phyloP scores from a whole-genome alignment of 2,113 vertebrate species.

The Ariopsis seemanni region DNA sequence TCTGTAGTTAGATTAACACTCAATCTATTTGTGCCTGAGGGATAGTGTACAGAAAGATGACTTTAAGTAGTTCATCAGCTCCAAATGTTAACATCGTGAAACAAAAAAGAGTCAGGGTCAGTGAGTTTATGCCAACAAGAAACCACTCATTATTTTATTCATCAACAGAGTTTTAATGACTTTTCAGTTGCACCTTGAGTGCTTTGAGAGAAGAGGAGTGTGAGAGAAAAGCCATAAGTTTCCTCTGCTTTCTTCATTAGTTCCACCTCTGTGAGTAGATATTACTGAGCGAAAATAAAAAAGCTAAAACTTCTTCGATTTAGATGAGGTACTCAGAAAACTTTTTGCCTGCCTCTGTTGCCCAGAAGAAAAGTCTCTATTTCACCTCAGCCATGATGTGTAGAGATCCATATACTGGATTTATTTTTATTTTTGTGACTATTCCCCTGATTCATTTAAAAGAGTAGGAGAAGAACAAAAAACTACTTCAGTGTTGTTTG shows the following conservation, averaged over 20 bases:
- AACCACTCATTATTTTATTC: background rate
- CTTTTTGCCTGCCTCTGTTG: background rate
- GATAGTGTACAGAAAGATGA: background rate
- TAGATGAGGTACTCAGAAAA: conserved; percentile 47
- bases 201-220: conserved; percentile 11
- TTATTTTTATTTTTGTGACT: background rate
- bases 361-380: background rate
- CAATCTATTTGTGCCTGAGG: background rate
- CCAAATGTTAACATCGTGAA: conserved; percentile 7
- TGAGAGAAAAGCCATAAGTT: conserved; percentile 33
- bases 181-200: conserved; percentile 22
- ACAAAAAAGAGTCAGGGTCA: background rate
- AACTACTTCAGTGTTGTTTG: background rate
- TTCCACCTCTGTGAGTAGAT: conserved; percentile 51
- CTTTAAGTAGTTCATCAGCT: background rate
- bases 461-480: background rate
- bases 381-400: background rate
- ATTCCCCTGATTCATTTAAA: background rate
- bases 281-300: conserved; percentile 57
- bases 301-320: conserved; percentile 51
- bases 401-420: background rate
- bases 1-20: background rate
- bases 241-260: conserved; percentile 58
- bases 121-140: conserved; percentile 7
- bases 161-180: conserved; percentile 11